Evolutionary conservation across 2,113 vertebrate species (phyloP), one percentile per base, ranked within the genome.

Genomic region (Nesogale talazaci): DNA sequence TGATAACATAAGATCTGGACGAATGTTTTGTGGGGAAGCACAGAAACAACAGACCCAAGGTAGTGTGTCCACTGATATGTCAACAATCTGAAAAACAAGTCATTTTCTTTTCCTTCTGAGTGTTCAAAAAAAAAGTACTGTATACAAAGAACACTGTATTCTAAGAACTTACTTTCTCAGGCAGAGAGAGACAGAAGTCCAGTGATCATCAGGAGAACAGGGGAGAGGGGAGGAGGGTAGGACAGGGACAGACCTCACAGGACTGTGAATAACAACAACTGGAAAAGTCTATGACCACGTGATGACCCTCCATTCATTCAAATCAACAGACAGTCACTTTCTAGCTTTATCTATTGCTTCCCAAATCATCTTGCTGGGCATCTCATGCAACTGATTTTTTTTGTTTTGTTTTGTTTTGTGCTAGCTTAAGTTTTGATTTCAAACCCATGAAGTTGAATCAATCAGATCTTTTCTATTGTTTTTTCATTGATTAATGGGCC

Each of bases 401-500:
- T 61, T 57, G 34, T 38, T 61, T n/a, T n/a, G n/a, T n/a, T n/a
- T n/a, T 57, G 9, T 20, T 80, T 93, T 76, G 5, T 76, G 42
- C 31, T 36, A 36, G 22, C n/a, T 17, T 23, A 75, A 69, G 29
- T 46, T 92, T 23, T 19, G 4, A 69, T 69, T 29, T 67, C 8
- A 34, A 82, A 89, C 79, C 67, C 3, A 42, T 6, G 89, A 93
- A 86, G 36, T 0, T 56, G n/a, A 17, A 31, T 79, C 31, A 27
- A 0, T 81, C 31, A 19, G 25, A 76, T 27, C 27, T 99, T 99
- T 93, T 99, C 98, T 38, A 99, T 98, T 0, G 99, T 99, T 29
- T 98, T 98, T 90, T 97, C 91, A 80, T 99, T 99, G 97, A 99
- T 99, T 52, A 99, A 97, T 0, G 99, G 99, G 3, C 99, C 99